A percentile compares a stretch with the other conserved stretches of the same genome.
phyloP scores from a whole-genome alignment of 1,140 invertebrate species.

The Caerostris extrusa region DNA sequence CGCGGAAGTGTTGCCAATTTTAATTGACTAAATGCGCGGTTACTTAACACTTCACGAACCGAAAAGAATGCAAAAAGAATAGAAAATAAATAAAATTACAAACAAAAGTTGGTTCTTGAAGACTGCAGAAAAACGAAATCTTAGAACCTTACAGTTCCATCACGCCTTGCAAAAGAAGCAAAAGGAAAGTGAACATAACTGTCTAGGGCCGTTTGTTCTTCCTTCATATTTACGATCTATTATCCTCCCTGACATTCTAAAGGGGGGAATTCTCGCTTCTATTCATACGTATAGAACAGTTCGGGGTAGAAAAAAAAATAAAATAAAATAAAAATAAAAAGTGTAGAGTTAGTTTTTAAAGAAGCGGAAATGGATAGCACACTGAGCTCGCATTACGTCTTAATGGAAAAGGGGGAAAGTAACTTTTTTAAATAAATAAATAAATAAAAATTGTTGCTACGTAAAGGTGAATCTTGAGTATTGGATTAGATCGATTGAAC shows the following conservation, averaged over 20 bases:
- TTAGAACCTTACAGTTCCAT: constrained; percentile 11
- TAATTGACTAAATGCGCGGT: constrained; percentile 6
- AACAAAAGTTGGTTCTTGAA: neutral
- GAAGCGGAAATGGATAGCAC: constrained; percentile 46
- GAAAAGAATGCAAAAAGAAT: neutral
- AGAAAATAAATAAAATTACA: constrained; percentile 16
- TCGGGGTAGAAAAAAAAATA: neutral
- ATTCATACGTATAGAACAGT: constrained; percentile 15
- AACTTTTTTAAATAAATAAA: neutral
- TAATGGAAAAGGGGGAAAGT: neutral
- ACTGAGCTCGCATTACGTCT: neutral
- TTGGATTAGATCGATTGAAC: too few species aligned
- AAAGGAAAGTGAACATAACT: constrained; percentile 62
- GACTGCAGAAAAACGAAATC: neutral
- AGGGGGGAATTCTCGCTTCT: constrained; percentile 1
- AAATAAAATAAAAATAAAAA: too few species aligned
- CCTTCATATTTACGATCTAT: constrained; percentile 50
- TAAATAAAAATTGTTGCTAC: too few species aligned
- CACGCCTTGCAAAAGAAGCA: neutral
- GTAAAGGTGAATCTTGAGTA: too few species aligned
- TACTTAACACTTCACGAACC: constrained; percentile 21
- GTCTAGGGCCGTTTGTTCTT: constrained; percentile 37
- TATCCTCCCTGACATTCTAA: constrained; percentile 44
- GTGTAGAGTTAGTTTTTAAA: constrained; percentile 16
- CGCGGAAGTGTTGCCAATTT: neutral